Evolutionary conservation across 2,113 vertebrate species (phyloP).

Genomic region (Perognathus longimembris): DNA sequence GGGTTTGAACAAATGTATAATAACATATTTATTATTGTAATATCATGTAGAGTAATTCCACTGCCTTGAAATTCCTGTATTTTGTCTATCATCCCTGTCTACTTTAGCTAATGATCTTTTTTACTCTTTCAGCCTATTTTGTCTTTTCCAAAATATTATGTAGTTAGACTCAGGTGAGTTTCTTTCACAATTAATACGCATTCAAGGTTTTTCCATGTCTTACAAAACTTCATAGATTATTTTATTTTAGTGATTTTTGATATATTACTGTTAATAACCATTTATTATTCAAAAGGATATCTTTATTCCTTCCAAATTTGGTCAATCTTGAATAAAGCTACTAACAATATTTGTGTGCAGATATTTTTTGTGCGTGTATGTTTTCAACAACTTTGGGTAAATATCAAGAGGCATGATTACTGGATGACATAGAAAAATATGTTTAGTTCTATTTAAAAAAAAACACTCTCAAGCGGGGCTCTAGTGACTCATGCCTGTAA

Average conservation of each 20-base stretch:
- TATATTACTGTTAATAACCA: not conserved
- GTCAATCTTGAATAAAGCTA: not conserved
- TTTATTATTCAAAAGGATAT: not conserved
- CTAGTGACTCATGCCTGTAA: too few relatives aligned
- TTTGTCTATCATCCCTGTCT: not conserved
- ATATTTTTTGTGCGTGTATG: not conserved
- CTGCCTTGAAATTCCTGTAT: not conserved
- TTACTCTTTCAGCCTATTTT: not conserved
- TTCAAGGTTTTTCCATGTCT: not conserved
- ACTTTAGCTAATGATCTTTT: not conserved
- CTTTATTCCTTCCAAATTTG: not conserved
- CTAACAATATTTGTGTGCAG: not conserved
- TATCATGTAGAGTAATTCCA: not conserved
- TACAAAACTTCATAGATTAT: not conserved
- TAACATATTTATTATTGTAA: not conserved
- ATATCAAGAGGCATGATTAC: not conserved
- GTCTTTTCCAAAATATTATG: too few relatives aligned
- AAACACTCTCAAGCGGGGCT: too few relatives aligned
- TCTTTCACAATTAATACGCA: too few relatives aligned
- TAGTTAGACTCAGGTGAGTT: not conserved
- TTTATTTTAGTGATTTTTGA: not conserved
- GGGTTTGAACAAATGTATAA: not conserved
- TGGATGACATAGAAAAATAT: not conserved
- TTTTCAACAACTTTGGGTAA: not conserved
- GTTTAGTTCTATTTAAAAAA: not conserved